These are phyloP conservation scores for Drosophila acutilabella DNA, from an alignment of 2,888 invertebrate genomes.

Conservation along the genomic window DNA sequence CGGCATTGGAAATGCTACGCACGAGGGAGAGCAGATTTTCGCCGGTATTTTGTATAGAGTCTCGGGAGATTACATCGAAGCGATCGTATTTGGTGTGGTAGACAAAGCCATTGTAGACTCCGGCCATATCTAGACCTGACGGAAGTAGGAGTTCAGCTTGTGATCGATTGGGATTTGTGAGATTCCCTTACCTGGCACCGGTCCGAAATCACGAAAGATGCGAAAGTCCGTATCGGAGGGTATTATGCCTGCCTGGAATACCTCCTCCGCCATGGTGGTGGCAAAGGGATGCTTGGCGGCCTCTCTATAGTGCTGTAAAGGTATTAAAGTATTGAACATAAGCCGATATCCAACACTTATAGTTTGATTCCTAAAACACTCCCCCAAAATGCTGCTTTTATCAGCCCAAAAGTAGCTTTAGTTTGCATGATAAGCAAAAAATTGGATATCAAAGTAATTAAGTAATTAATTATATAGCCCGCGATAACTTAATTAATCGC, in stretches of 20 bases:
- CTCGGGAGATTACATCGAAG: constrained; percentile 87
- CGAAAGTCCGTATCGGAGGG: constrained; percentile 90
- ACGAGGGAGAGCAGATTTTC: constrained; percentile 88
- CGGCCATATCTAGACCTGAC: constrained; percentile 91
- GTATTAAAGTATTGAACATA: too few species aligned
- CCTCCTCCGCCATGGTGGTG: constrained; percentile 87
- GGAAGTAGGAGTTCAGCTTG: too few species aligned
- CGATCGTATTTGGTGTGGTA: constrained; percentile 92
- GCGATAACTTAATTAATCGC: constrained; percentile 12
- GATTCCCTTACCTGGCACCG: constrained; percentile 86
- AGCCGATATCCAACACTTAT: too few species aligned
- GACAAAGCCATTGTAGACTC: constrained; percentile 89
- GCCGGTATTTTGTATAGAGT: constrained; percentile 90
- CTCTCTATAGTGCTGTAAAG: constrained; percentile 84
- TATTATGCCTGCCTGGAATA: constrained; percentile 88
- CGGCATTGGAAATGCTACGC: constrained; percentile 85
- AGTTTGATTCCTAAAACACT: too few species aligned
- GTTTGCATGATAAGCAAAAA: constrained; percentile 1
- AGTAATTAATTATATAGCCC: neutral
- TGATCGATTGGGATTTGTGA: neutral
- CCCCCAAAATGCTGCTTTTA: too few species aligned
- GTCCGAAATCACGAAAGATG: constrained; percentile 88
- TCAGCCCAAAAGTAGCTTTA: constrained; percentile 1
- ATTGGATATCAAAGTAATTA: constrained; percentile 8
- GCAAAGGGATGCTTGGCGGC: constrained; percentile 87